Base-by-base conservation (phyloP, 2,888 invertebrate genomes). In the Stictocephala bisonia region DNA sequence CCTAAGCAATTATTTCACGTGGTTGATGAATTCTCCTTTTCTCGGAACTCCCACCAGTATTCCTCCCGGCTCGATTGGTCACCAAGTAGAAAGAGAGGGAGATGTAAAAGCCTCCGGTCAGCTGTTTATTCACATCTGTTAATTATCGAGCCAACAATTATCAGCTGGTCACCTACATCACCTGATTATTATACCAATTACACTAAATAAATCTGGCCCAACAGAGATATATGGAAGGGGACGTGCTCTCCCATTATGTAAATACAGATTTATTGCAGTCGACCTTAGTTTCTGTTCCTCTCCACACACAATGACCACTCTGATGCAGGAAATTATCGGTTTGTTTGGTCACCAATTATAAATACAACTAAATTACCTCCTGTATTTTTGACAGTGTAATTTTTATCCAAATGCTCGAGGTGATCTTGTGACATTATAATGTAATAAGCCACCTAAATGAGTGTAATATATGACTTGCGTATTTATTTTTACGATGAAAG, bases 101-200 rank as follows among this genome's bases (percentile, higher is more conserved):
- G n/a, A n/a, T n/a, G n/a, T 29, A 18, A n/a, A 9, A 27, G 29
- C 56, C 56, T 13, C n/a, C 29, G 56, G 56, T 29, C 15, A 35
- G 18, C 56, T 56, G 56, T 56, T 56, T 56, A 56, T 56, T 56
- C 56, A 27, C 27, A 56, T 56, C 29, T 56, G 15, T 56, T 29
- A 56, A 29, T 29, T 18, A 27, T 29, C 56, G 7, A 31, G 56
- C 40, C 60, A 60, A 60, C 60, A 60, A 60, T 60, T 60, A 60
- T 60, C 60, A 35, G 31, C 15, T 29, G 56, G 29, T 29, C 60
- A 60, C 60, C 60, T 35, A 22, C 29, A 18, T 29, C 60, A 60
- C 60, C 60, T 35, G 35, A 60, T 60, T 60, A 60, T 60, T 60
- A 60, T 60, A 40, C 60, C 60, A 60, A 60, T 60, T 60, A 60